Base-by-base conservation (phyloP, 1,140 invertebrate genomes). In the Leptonema lineaticorne region DNA sequence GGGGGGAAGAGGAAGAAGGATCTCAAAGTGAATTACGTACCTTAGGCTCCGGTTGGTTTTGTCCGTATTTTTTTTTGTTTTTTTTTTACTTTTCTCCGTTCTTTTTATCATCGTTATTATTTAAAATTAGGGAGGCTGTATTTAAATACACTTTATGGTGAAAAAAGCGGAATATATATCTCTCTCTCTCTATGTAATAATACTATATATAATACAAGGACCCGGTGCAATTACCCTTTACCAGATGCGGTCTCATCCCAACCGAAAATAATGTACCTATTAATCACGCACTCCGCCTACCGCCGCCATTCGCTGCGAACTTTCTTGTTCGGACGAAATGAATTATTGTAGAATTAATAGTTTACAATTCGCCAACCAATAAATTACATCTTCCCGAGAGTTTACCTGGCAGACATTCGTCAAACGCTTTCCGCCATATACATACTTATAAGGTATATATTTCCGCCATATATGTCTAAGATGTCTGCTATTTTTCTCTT, bases 241-340 rank as follows among this genome's bases (percentile, higher is more conserved):
- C 45, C 63, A 64, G 63, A 64, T 64, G 63, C 29, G 63, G 63
- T 64, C 63, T 64, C 53, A 41, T 46, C 28, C 50, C 2, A 4
- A 9, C 30, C 53, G 27, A 66, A 66, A 66, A 66, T 66, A 66
- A 66, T 66, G 64, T 37, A 58, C 53, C 64, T 37, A 66, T 66
- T 66, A 66, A 66, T 66, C 64, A 57, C n/a, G n/a, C n/a, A n/a
- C n/a, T n/a, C n/a, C n/a, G n/a, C n/a, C n/a, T n/a, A n/a, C n/a
- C n/a, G n/a, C n/a, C n/a, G n/a, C n/a, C n/a, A n/a, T n/a, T n/a
- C n/a, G n/a, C 28, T 9, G 20, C 27, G 48, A 18, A 66, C 64
- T 24, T 45, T 28, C 24, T 28, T 26, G 57, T 66, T 66, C 57
- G 57, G 29, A 66, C 53, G 27, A 58, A 66, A 66, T 66, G 64